Base-by-base conservation (phyloP, 2,797 vertebrate species). In the Hydrolagus colliei region DNA sequence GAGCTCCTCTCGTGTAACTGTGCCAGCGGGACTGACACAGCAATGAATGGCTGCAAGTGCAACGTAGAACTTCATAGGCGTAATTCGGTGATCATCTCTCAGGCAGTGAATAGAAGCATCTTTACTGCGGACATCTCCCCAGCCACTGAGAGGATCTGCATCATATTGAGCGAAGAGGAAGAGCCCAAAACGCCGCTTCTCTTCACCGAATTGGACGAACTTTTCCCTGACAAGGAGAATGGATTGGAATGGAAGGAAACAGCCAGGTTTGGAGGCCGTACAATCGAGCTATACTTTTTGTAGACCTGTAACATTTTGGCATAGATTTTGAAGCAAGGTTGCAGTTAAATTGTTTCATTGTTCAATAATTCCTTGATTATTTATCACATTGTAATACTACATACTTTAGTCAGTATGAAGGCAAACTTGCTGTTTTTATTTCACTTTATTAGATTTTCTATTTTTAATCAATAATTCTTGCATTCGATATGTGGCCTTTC, bases 201-300 rank as follows among this genome's bases (percentile, higher is more conserved):
- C 62, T 89, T 89, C 85, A 88, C 88, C 75, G 87, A 95, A 87
- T 90, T 95, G 80, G 94, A 94, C 72, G 93, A 95, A 72, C 91
- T 95, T 67, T 73, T 92, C 86, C 89, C 88, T 82, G 89, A 87
- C 67, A 87, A 91, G 0, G 86, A 87, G 0, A 91, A 90, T 0
- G 82, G 61, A 73, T 73, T 87, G 63, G 86, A 91, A 82, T 95
- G 94, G 94, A 93, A 88, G 87, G 91, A 95, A 88, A 93, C 82
- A 0, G 91, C 91, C 91, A 94, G 94, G 94, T 0, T 27, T n/a
- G 0, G 41, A 22, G 71, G 0, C 2, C 65, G 1, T 32, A 63
- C 4, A 13, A 12, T 0, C 8, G 22, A 16, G 82, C 27, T 32
- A 11, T 61, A 68, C 14, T 86, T 78, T 62, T 52, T 52, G 6